phyloP scores from a whole-genome alignment of 1,140 invertebrate genomes.

The Chelonus insularis region DNA sequence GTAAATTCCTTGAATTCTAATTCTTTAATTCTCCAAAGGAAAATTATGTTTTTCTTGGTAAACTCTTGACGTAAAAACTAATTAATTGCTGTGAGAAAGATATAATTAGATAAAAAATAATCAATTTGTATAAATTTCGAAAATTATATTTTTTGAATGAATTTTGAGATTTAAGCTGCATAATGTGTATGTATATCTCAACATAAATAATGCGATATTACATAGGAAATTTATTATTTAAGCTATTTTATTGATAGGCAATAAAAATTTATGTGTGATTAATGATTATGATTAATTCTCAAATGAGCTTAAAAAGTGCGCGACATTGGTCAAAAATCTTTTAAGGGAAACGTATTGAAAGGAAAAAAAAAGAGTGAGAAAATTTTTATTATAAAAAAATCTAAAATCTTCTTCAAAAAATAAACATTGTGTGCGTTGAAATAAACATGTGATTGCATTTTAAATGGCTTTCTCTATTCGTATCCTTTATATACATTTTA shows the following conservation, averaged over 20 bases:
- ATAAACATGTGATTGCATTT: not conserved
- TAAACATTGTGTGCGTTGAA: not conserved
- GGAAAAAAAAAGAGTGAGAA: not conserved
- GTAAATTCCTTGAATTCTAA: too few species aligned
- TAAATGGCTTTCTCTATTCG: too few species aligned
- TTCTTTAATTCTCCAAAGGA: too few species aligned
- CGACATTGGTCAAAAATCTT: not conserved
- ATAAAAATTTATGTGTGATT: not conserved
- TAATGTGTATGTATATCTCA: not conserved
- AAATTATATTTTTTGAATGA: conserved; percentile 8
- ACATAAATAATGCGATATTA: not conserved
- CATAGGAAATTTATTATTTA: not conserved
- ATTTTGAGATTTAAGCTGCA: not conserved
- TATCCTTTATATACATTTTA: too few species aligned
- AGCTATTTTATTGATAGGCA: not conserved
- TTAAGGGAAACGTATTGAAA: not conserved
- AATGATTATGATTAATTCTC: too few species aligned
- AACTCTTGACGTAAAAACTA: too few species aligned
- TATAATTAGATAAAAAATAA: not conserved
- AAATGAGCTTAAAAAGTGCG: not conserved
- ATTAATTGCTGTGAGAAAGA: too few species aligned
- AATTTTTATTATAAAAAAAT: too few species aligned
- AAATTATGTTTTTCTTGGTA: too few species aligned
- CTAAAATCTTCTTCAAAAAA: not conserved
- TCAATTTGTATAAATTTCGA: conserved; percentile 4